Base-by-base conservation (phyloP, 2,888 invertebrate species). In the Sinopyrophorus schimmeli region DNA sequence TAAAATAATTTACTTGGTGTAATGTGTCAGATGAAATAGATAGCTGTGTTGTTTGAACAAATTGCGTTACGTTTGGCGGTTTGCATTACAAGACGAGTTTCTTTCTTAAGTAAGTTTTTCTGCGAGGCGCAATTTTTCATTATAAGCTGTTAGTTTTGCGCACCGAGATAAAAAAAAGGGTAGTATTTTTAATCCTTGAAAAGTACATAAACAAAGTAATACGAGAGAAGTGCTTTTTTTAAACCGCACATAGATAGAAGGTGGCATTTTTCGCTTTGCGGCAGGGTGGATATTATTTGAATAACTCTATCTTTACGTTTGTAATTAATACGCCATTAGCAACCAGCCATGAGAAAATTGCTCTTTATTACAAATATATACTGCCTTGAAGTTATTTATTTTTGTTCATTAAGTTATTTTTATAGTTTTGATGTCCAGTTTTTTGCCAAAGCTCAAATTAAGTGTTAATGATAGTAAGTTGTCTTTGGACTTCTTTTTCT, bases 251-350 rank as follows among this genome's bases (percentile, higher is more conserved):
- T n/a, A 10, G 24, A 3, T 10, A n/a, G 3, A 12, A n/a, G 14
- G 2, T 28, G 28, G 28, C 12, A 6, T 18, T 18, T 18, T 17
- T 14, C 17, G 6, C 1, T 10, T 6, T 16, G 16, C 30, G 7
- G 5, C 32, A 20, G 32, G 7, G 18, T 32, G 20, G 5, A 20
- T 18, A 20, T n/a, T n/a, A n/a, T 32, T 32, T 20, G 32, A 32
- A 32, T 20, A 20, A 20, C 11, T 32, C 16, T 20, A 32, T 32
- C 32, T 16, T 12, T 17, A 31, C 18, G 20, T 10, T 11, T 24
- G 38, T 26, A 38, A 38, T 38, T 38, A 38, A 38, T 38, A 38
- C 38, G 17, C 26, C 24, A 38, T 38, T 26, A 16, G 38, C 38
- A 38, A 12, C 7, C 38, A 26, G 17, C 26, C 26, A 38, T 38